Evolutionary conservation across 2,113 vertebrate species (phyloP).

Genomic region (Rhinoptilus africanus): DNA sequence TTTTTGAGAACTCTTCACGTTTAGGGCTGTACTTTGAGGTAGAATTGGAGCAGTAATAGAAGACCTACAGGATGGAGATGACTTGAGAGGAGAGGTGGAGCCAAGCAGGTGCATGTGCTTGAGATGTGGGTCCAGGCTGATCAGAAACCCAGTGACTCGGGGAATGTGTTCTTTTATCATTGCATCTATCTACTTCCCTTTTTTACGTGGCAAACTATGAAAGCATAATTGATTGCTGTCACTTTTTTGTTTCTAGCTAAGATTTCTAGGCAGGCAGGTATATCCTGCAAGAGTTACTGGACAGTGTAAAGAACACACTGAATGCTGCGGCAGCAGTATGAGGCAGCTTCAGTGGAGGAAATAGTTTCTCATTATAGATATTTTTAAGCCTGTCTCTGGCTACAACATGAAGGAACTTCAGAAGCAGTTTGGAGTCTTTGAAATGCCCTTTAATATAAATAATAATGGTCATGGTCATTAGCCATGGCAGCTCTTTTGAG

Average conservation of each 20-base stretch:
- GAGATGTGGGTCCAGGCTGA: not conserved
- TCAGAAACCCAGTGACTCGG: not conserved
- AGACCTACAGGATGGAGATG: not conserved
- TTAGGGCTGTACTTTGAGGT: not conserved
- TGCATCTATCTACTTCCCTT: not conserved
- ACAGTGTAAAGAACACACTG: not conserved
- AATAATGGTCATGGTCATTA: not conserved
- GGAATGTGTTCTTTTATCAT: not conserved
- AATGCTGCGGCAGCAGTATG: not conserved
- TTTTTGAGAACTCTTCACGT: not conserved
- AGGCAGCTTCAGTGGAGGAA: not conserved
- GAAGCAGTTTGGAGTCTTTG: not conserved
- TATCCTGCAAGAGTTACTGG: not conserved
- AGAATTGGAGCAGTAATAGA: not conserved
- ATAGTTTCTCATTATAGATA: not conserved
- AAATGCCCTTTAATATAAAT: constrained; percentile 1
- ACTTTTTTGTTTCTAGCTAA: not conserved
- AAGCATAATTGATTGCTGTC: not conserved
- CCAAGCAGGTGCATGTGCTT: not conserved
- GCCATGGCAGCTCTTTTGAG: not conserved
- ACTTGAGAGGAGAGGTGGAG: not conserved
- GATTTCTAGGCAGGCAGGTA: not conserved
- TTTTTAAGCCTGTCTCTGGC: constrained; percentile 13
- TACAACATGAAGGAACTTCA: not conserved
- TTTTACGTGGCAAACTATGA: not conserved